Evolutionary conservation across 1,140 invertebrate species (phyloP).

Genomic region (Apis cerana): DNA sequence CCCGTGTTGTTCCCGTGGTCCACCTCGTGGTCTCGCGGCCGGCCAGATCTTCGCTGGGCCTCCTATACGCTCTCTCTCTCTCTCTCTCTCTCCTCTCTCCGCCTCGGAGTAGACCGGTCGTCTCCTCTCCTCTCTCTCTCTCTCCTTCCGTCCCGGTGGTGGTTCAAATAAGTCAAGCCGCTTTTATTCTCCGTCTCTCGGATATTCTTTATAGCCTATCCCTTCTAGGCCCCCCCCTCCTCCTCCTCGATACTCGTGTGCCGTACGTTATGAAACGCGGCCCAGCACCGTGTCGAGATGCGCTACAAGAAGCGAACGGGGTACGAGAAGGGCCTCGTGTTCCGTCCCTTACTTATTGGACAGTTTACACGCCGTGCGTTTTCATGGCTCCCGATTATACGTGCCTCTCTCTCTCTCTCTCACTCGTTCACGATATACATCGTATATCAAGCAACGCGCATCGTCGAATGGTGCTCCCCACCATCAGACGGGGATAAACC

Average conservation of each 20-base stretch:
- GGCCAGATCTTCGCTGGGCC: slow-evolving; percentile 4
- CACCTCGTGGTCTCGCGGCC: slow-evolving; percentile 38
- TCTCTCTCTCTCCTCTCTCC: not conserved
- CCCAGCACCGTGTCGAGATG: no score
- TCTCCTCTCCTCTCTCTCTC: slow-evolving; percentile 12
- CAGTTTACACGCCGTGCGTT: slow-evolving; percentile 76
- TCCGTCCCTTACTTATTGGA: slow-evolving; percentile 78
- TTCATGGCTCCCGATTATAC: slow-evolving; percentile 48
- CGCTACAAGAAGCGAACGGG: slow-evolving; percentile 70
- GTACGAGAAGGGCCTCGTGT: slow-evolving; percentile 66
- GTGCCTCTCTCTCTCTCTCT: not conserved
- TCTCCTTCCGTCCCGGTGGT: slow-evolving; percentile 61
- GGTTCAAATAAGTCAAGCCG: slow-evolving; percentile 77
- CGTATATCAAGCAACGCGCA: not conserved
- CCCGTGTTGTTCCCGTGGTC: slow-evolving; percentile 3
- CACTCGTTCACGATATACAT: not conserved
- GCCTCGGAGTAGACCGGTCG: slow-evolving; percentile 1
- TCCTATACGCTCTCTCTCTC: not conserved
- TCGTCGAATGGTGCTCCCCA: not conserved
- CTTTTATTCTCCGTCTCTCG: slow-evolving; percentile 76
- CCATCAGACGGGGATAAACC: no score
- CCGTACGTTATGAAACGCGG: slow-evolving; percentile 66
- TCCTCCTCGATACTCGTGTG: slow-evolving; percentile 32
- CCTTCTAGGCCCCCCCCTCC: not conserved
- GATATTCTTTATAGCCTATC: slow-evolving; percentile 75